These are phyloP conservation scores for Plutomurus gul DNA, from an alignment of 1,140 invertebrate genomes.

Conservation along the genomic window DNA sequence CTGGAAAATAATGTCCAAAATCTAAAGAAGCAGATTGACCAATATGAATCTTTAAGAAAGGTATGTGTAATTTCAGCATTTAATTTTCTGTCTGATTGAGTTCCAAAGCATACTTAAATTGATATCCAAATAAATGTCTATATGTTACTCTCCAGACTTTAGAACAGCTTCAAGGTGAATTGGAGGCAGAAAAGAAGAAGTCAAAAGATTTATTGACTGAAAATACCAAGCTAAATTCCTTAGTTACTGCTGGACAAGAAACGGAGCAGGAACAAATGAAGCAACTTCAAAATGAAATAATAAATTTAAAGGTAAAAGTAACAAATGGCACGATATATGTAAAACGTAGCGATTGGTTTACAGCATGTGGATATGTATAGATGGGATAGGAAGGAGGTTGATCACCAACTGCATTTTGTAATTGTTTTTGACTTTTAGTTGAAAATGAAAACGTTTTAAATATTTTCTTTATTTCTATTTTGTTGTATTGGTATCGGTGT, in stretches of 20 bases:
- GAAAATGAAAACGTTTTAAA: too few relatives aligned
- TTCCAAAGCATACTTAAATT: neutral
- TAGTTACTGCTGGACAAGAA: conserved; percentile 24
- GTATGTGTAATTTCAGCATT: neutral
- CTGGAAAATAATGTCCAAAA: conserved; percentile 43
- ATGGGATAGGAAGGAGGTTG: too few relatives aligned
- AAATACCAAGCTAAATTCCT: conserved; percentile 25
- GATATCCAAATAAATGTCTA: neutral
- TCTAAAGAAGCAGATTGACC: conserved; percentile 40
- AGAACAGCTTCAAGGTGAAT: conserved; percentile 15
- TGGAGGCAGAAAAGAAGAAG: conserved; percentile 20
- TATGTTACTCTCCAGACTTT: conserved; percentile 2
- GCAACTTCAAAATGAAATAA: conserved; percentile 27
- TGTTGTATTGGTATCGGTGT: neutral
- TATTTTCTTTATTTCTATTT: neutral
- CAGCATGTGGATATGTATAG: too few relatives aligned
- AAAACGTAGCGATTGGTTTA: too few relatives aligned
- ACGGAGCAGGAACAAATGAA: conserved; percentile 4
- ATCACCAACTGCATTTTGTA: too few relatives aligned
- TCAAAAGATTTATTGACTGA: conserved; percentile 26
- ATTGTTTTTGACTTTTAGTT: too few relatives aligned
- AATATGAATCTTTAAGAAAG: conserved; percentile 35
- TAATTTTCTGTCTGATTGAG: neutral
- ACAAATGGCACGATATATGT: too few relatives aligned
- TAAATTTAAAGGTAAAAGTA: conserved; percentile 26